Evolutionary conservation across 2,888 invertebrate species (phyloP).

Genomic region (Conops quadrifasciatus): DNA sequence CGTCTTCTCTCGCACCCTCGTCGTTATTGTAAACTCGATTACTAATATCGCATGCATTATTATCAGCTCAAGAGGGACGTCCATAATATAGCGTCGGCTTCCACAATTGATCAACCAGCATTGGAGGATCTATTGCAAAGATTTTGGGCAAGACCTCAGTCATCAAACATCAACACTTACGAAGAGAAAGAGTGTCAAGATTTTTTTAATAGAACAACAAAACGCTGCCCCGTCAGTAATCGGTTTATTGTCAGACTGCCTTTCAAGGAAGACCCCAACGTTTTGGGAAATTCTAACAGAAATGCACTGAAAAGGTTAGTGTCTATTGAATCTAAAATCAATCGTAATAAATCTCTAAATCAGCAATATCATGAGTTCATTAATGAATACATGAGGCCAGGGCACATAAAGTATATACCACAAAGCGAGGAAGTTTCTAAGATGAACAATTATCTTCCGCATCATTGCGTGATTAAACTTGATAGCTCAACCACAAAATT

Average conservation of each 20-base stretch:
- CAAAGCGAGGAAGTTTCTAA: too few relatives aligned
- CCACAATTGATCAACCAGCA: background rate
- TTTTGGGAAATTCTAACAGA: background rate
- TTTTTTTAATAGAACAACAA: background rate
- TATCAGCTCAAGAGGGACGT: conserved; percentile 30
- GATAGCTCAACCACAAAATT: conserved; percentile 7
- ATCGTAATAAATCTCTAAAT: background rate
- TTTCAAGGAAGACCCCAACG: background rate
- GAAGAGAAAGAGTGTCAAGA: background rate
- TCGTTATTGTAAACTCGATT: background rate
- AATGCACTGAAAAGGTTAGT: conserved; percentile 4
- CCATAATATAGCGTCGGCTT: conserved; percentile 38
- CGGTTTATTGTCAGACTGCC: conserved; percentile 2
- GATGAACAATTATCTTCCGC: background rate
- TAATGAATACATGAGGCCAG: background rate
- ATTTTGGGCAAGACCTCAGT: conserved; percentile 31
- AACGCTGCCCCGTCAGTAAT: background rate
- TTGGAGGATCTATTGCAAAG: background rate
- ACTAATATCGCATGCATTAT: background rate
- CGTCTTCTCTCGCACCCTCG: background rate
- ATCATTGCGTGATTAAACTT: conserved; percentile 5
- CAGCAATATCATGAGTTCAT: background rate
- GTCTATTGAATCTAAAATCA: background rate
- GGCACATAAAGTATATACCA: background rate
- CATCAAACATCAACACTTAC: background rate